These are phyloP conservation scores for Eurystomus glaucurus DNA, from an alignment of 2,797 vertebrate genomes.

Conservation along the genomic window DNA sequence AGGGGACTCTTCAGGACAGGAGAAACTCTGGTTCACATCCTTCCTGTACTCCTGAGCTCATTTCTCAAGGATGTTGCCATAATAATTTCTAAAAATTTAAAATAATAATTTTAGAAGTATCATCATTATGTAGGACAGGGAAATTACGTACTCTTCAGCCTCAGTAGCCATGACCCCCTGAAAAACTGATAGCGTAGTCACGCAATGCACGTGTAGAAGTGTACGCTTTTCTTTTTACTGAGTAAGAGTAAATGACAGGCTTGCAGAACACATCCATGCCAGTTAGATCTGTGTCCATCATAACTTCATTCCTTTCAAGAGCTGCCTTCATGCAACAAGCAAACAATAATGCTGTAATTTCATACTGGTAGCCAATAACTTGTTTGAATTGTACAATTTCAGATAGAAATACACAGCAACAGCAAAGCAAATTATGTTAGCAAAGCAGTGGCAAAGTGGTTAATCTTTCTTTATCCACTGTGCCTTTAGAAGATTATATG, in stretches of 20 bases:
- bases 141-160: not conserved
- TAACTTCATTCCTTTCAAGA: not conserved
- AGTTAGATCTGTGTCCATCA: not conserved
- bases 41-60: not conserved
- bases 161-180: not conserved
- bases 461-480: not conserved
- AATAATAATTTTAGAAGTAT: not conserved
- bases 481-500: not conserved
- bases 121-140: not conserved
- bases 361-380: not conserved
- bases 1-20: not conserved
- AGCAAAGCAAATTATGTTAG: not conserved
- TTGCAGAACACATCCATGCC: not conserved
- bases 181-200: not conserved
- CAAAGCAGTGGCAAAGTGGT: not conserved
- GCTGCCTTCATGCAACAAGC: not conserved
- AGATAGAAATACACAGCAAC: not conserved
- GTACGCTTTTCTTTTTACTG: not conserved
- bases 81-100: not conserved
- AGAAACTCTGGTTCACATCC: not conserved
- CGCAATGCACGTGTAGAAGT: accelerated
- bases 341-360: not conserved
- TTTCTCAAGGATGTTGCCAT: not conserved
- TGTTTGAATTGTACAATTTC: not conserved
- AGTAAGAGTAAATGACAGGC: not conserved